Base-by-base conservation (phyloP, 1,140 invertebrate genomes). In the Drosophila eugracilis region DNA sequence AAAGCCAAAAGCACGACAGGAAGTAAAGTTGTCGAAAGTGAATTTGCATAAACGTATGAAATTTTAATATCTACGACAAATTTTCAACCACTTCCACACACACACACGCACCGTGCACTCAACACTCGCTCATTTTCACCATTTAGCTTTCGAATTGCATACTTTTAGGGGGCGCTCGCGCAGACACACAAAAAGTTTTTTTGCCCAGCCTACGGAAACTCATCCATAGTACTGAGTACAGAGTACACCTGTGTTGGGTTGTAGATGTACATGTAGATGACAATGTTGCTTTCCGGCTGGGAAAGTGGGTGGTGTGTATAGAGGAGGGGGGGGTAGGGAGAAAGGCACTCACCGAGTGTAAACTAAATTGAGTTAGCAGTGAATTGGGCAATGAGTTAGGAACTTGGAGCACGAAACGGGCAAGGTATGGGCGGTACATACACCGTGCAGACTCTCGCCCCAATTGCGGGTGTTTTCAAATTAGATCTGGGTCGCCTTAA, bases 1-100 rank as follows among this genome's bases (percentile, higher is more conserved):
- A 62, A 62, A 62, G 41, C 41, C 54, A 60, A 37, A 34, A 53
- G 48, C 26, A 73, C 66, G 76, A 69, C 76, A 86, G 81, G 72
- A 85, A 74, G 76, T 85, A 57, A 85, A 86, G 77, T 78, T 77
- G 77, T 81, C 73, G 63, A 80, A 85, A 85, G 67, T 86, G 75
- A 86, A 85, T 85, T 86, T 85, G 77, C 81, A 81, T 86, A 86
- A 85, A 81, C 81, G 81, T 85, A 85, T 86, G 77, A 85, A 81
- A 86, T 85, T 81, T 86, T 86, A 85, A 85, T 85, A 85, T 85
- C 86, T 85, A 85, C 80, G 80, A 85, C 80, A 85, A 85, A 85
- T 80, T 85, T 80, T 58, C 57, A 85, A 62, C 79, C 50, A 15
- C 60, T 57, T n/a, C 48, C 30, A 36, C 15, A 15, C 14, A 19